Conservation (phyloP, 1,140 invertebrate species). For the Acromyrmex echinatior region DNA sequence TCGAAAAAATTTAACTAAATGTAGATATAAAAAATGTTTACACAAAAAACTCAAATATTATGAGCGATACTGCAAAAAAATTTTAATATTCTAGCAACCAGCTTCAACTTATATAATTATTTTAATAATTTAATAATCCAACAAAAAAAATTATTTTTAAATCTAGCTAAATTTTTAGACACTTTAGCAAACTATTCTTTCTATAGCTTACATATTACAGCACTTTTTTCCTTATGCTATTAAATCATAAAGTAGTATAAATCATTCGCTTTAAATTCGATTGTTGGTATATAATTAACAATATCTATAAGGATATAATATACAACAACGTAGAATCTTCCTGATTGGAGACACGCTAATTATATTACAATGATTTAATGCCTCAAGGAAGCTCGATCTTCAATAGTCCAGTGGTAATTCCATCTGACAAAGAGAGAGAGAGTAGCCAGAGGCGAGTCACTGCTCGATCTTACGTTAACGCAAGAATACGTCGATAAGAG, state of each 20-base stretch:
- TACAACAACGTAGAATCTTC: conserved; percentile 1
- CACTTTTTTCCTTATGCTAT: not conserved
- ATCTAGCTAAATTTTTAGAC: too few species aligned
- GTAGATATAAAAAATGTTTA: too few species aligned
- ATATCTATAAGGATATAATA: not conserved
- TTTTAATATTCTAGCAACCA: too few species aligned
- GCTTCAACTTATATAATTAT: too few species aligned
- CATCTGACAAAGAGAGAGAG: conserved; percentile 59
- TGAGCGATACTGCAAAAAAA: too few species aligned
- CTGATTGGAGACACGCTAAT: conserved; percentile 47
- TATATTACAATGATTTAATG: conserved; percentile 64
- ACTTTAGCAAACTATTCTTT: too few species aligned
- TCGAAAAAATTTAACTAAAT: too few species aligned
- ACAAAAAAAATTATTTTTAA: too few species aligned
- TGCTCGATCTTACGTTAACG: conserved; percentile 73
- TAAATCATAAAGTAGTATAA: not conserved
- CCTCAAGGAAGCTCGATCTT: conserved; percentile 64
- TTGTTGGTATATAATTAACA: conserved; percentile 6
- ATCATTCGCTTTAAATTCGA: not conserved
- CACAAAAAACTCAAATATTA: too few species aligned
- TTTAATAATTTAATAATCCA: too few species aligned
- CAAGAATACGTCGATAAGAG: conserved; percentile 74
- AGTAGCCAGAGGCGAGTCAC: conserved; percentile 68
- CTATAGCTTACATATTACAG: not conserved
- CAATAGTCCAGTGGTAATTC: conserved; percentile 68